Evolutionary conservation across 2,797 vertebrate genomes (phyloP), one percentile per base, ranked within the genome.

Genomic region (Myotis findleyi): DNA sequence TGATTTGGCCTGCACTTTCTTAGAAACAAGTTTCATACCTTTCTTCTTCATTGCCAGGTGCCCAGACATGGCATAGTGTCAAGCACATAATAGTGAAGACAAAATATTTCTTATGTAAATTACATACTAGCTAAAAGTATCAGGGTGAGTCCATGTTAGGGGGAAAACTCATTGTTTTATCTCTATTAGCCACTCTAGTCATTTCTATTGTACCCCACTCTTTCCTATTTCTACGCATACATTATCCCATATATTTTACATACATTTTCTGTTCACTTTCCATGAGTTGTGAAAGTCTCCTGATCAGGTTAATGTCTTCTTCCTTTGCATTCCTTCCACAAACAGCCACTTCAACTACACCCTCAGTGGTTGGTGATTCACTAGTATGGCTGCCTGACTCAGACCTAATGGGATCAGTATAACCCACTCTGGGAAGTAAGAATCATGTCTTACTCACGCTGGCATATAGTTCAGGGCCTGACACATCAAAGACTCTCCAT

Each of bases 51-150:
- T 7, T 59, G 62, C 3, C n/a, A 44, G 33, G n/a, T 33, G 7
- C 4, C 55, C 8, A 88, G 30, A 16, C 25, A 23, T 69, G 12
- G 44, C 30, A 77, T 27, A 72, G 62, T 18, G 7, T 23, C 1
- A 0, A 21, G 4, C 27, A 73, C 1, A 84, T 2, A 62, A 41
- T 59, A 55, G 16, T 27, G 72, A 11, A 68, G 8, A 80, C 77
- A 73, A 75, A 75, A 64, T 21, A 33, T 68, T 36, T 75, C 41
- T 64, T 88, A 75, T 82, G 27, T 89, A 94, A 82, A 82, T 57
- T 33, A 69, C 23, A n/a, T 72, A 80, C 62, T 38, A 66, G 6
- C 23, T 87, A 17, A 80, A 87, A 77, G 36, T 85, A 68, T 68
- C 49, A 51, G 7, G 36, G 33, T 47, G n/a, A 33, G 81, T 87